Evolutionary conservation across 2,888 invertebrate genomes (phyloP).

Genomic region (Lottia scabra): DNA sequence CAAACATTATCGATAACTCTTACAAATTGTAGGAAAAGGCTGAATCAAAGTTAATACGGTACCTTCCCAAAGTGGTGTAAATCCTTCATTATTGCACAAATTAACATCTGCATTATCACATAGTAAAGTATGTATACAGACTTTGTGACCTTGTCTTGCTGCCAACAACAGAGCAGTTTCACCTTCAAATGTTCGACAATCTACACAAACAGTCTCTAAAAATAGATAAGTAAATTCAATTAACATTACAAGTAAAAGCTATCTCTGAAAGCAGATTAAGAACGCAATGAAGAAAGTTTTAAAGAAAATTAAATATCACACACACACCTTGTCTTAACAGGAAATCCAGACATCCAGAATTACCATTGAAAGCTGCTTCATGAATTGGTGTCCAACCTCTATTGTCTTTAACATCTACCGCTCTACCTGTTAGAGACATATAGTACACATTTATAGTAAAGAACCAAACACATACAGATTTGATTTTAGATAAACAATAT

Average conservation of each 20-base stretch:
- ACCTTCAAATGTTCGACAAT: conserved; percentile 63
- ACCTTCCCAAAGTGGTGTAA: conserved; percentile 64
- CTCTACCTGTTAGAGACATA: conserved; percentile 45
- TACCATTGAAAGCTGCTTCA: conserved; percentile 63
- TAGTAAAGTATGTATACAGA: conserved; percentile 55
- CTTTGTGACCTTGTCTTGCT: conserved; percentile 47
- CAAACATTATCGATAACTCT: background rate
- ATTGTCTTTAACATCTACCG: conserved; percentile 68
- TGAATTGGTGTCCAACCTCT: conserved; percentile 69
- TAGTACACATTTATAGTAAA: no score
- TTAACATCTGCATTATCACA: conserved; percentile 61
- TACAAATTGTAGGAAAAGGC: background rate
- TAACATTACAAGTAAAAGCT: no score
- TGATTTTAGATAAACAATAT: no score
- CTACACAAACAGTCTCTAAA: conserved; percentile 51
- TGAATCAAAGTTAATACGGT: conserved; percentile 10
- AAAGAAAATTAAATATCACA: no score
- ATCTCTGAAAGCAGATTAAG: background rate
- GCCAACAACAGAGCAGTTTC: conserved; percentile 65
- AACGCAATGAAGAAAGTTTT: no score
- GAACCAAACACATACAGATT: no score
- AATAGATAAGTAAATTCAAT: background rate
- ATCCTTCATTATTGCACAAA: conserved; percentile 45
- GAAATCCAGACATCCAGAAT: conserved; percentile 51
- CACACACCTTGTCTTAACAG: conserved; percentile 45